Evolutionary conservation across 2,113 vertebrate species (phyloP).

Genomic region (Micronycteris hirsuta): DNA sequence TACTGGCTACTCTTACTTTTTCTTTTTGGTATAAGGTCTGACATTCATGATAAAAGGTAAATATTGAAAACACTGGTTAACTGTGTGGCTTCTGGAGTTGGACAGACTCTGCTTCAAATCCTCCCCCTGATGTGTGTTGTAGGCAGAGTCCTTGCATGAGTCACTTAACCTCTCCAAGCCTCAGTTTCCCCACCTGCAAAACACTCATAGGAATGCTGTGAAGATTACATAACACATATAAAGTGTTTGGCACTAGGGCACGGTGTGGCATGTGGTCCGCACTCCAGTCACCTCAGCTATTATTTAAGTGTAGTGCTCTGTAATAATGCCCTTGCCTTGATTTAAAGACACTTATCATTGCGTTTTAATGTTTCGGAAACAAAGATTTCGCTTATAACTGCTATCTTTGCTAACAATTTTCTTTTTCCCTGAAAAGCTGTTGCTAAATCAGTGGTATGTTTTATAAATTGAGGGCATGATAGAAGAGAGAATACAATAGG

Average conservation of each 20-base stretch:
- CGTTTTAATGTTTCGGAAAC: slow-evolving; percentile 24
- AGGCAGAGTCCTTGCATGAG: not conserved
- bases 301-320: not conserved
- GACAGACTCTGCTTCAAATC: not conserved
- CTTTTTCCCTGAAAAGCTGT: not conserved
- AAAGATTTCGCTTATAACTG: slow-evolving; percentile 1
- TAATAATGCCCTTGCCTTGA: not conserved
- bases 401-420: not conserved
- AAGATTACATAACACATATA: not conserved
- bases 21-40: not conserved
- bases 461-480: slow-evolving; percentile 8
- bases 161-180: not conserved
- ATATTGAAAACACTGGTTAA: not conserved
- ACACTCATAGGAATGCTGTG: not conserved
- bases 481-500: not conserved
- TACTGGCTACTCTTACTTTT: not conserved
- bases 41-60: not conserved
- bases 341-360: not conserved
- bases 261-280: not conserved
- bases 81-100: not conserved
- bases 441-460: not conserved
- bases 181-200: not conserved
- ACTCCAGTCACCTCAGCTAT: not conserved
- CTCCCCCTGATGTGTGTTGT: not conserved
- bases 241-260: not conserved